Evolutionary conservation across 2,888 invertebrate genomes (phyloP).

Genomic region (Apamea crenata): DNA sequence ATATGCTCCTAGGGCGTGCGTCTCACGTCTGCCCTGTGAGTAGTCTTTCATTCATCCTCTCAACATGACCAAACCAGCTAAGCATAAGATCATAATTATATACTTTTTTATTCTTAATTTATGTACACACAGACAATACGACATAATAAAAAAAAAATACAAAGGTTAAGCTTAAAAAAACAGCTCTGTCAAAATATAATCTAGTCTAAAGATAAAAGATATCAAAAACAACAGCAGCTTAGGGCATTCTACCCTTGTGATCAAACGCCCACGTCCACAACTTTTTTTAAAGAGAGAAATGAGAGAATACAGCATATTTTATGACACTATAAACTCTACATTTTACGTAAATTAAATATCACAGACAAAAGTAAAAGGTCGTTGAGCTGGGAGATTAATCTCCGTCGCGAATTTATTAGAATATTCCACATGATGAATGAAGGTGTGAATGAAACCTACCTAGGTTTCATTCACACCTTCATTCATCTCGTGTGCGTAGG

Average conservation of each 20-base stretch:
- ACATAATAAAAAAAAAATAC: neutral
- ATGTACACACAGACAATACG: neutral
- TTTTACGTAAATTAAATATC: slow-evolving; percentile 26
- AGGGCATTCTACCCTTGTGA: neutral
- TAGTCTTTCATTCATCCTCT: no score
- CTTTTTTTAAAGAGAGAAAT: slow-evolving; percentile 2
- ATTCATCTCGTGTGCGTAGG: slow-evolving; percentile 6
- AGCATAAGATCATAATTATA: no score
- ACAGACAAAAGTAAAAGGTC: slow-evolving; percentile 33
- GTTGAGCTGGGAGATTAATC: slow-evolving; percentile 15
- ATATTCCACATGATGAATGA: no score
- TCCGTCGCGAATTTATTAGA: slow-evolving; percentile 24
- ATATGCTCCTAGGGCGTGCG: no score
- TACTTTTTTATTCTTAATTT: no score
- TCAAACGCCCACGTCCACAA: neutral
- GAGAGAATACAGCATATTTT: neutral
- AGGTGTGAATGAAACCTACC: no score
- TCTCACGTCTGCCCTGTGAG: no score
- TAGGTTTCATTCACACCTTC: neutral
- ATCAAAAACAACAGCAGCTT: neutral
- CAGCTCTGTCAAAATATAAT: neutral
- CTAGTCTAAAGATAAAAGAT: slow-evolving; percentile 12
- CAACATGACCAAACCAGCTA: no score
- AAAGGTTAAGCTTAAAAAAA: neutral
- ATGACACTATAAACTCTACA: slow-evolving; percentile 11